Percentiles rank a stretch among this genome's conserved stretches.
Evolutionary conservation across 1,140 invertebrate genomes (phyloP).

Genomic region (Musca vetustissima): DNA sequence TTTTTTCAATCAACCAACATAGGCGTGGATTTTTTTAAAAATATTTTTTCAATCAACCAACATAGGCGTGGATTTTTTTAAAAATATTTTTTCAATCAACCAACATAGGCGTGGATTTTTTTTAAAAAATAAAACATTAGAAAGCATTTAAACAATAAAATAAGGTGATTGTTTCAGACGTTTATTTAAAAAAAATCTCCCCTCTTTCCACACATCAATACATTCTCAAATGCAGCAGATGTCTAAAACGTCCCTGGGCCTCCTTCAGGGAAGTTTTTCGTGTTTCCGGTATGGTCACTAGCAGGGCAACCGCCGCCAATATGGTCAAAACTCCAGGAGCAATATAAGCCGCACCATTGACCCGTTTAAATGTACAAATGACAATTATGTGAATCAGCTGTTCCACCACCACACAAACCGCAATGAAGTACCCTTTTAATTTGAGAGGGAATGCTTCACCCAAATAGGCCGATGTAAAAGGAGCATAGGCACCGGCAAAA

Average conservation of each 20-base stretch:
- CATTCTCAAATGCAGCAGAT: slow-evolving; percentile 12
- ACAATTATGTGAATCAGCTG: slow-evolving; percentile 44
- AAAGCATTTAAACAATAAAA: no score
- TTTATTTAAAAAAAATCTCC: no score
- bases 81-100: no score
- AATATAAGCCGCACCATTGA: neutral
- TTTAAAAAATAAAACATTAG: no score
- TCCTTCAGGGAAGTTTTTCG: slow-evolving; percentile 35
- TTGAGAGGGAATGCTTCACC: slow-evolving; percentile 43
- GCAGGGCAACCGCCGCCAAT: slow-evolving; percentile 34
- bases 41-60: no score
- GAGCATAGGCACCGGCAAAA: slow-evolving; percentile 40
- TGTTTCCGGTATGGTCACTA: slow-evolving; percentile 41
- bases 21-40: no score
- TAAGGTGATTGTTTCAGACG: no score
- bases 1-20: no score
- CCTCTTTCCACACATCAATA: no score
- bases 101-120: no score
- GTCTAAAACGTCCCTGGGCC: slow-evolving; percentile 39
- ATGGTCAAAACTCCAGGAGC: slow-evolving; percentile 37
- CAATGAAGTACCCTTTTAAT: slow-evolving; percentile 37
- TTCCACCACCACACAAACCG: slow-evolving; percentile 38
- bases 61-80: no score
- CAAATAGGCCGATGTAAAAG: slow-evolving; percentile 36
- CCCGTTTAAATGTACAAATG: slow-evolving; percentile 29